Evolutionary conservation across 1,140 invertebrate genomes (phyloP), one percentile per base, ranked within the genome.

Genomic region (Hylyphantes graminicola): DNA sequence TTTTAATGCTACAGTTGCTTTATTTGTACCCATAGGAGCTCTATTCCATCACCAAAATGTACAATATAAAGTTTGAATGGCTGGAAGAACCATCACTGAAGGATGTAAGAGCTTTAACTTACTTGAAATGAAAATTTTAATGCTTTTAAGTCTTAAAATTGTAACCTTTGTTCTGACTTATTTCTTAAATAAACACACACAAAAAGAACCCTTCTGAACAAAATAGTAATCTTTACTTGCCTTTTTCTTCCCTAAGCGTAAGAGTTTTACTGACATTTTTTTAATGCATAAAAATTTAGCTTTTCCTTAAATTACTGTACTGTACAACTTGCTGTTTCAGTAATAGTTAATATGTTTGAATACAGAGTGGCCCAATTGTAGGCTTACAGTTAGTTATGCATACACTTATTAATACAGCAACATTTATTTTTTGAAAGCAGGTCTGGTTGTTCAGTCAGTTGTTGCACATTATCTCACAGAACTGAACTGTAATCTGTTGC

Each of bases 1-100:
- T 63, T 10, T 67, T 35, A 1, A 35, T 35, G 35, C 5, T 35
- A 35, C 35, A 35, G 35, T 35, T 35, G 35, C 35, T 35, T 78
- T 10, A 51, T 75, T 53, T 65, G 7, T 55, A 50, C n/a, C 51
- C 61, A 6, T 70, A 94, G 94, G 94, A 95, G 91, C 93, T 95
- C 82, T 89, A 93, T 63, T 94, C 94, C 11, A 92, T 95, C 86
- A 86, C 93, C 51, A 91, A 91, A 51, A 89, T 94, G 86, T 93
- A 93, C 85, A 91, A 92, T 54, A 93, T 95, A 86, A 90, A 93
- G 87, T 91, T 93, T 87, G 91, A 89, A 87, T 91, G 90, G 87
- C 87, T 92, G 51, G 90, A 92, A 86, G 90, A 92, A 87, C 91
- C 93, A 5, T 91, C 91, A 63, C 93, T 94, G 88, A 89, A 92